Evolutionary conservation across 2,113 vertebrate species (phyloP).

Genomic region (Neomonachus schauinslandi): DNA sequence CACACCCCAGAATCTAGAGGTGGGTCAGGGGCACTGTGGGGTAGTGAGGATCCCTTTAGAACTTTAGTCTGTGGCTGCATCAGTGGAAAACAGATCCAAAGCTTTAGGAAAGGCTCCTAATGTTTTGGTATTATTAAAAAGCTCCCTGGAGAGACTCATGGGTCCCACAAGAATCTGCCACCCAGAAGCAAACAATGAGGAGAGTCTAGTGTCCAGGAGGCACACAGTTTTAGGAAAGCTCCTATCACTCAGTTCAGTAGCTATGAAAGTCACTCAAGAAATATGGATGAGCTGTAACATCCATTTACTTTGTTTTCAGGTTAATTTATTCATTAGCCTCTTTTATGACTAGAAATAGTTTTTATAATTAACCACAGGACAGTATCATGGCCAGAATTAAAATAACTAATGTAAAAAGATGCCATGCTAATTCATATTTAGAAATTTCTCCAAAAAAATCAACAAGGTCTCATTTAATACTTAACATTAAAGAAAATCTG

Average conservation of each 20-base stretch:
- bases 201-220: not conserved
- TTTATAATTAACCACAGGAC: not conserved
- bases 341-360: not conserved
- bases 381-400: not conserved
- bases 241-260: not conserved
- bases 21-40: not conserved
- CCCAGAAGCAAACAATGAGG: not conserved
- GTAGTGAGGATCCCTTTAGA: not conserved
- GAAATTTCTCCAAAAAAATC: not conserved
- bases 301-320: not conserved
- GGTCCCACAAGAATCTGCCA: not conserved
- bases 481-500: not conserved
- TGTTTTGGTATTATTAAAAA: not conserved
- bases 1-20: not conserved
- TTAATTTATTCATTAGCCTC: not conserved
- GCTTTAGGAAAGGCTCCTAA: not conserved
- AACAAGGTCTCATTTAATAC: not conserved
- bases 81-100: not conserved
- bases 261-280: not conserved
- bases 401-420: constrained; percentile 32
- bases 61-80: not conserved
- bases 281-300: not conserved
- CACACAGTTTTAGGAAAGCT: not conserved
- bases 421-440: not conserved
- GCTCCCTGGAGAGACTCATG: not conserved